Base-by-base conservation (phyloP, 1,140 invertebrate species). In the Drosophila ananassae region DNA sequence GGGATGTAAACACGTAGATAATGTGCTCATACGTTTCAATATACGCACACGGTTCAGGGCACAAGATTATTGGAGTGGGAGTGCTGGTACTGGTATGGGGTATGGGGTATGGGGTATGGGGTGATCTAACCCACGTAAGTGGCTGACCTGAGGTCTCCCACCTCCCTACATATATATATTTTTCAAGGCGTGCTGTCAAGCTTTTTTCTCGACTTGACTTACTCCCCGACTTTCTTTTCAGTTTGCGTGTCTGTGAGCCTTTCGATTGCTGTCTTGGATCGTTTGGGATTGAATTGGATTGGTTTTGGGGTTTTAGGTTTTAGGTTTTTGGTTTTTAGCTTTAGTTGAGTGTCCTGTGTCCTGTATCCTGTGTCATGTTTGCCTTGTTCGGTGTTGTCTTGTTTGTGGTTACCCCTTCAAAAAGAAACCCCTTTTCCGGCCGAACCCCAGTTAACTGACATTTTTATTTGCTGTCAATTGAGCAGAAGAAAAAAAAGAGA, bases 401-500 rank as follows among this genome's bases (percentile, higher is more conserved):
- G 77, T 89, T 89, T 89, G 84, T 55, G 77, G 84, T 62, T 79
- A 50, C 66, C 62, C 9, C 34, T n/a, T 3, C 4, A 17, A 8
- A 44, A 44, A 84, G 79, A 80, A 89, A 25, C 7, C 25, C 25
- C 25, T 28, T 6, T 28, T 87, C 22, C 50, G 48, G 4, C 4
- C 50, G 25, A 77, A 55, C 47, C 58, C 34, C 34, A 37, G 34
- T 37, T 37, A 50, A 83, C 83, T 90, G 89, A 84, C 89, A 77
- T 79, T 89, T 90, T 90, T 90, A 90, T 90, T 90, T 57, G 89
- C 89, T 90, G 89, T 90, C 89, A 90, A 90, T 89, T 90, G 89
- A 87, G 34, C 34, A 37, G 12, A 37, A 37, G n/a, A 37, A 10
- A 4, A 37, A 34, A 37, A 37, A 37, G 12, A 4, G 34, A 37